Percentiles rank a stretch among this genome's conserved stretches.
These are phyloP conservation scores for Cochlearius cochlearius DNA, from an alignment of 2,113 vertebrate genomes.

Conservation along the genomic window DNA sequence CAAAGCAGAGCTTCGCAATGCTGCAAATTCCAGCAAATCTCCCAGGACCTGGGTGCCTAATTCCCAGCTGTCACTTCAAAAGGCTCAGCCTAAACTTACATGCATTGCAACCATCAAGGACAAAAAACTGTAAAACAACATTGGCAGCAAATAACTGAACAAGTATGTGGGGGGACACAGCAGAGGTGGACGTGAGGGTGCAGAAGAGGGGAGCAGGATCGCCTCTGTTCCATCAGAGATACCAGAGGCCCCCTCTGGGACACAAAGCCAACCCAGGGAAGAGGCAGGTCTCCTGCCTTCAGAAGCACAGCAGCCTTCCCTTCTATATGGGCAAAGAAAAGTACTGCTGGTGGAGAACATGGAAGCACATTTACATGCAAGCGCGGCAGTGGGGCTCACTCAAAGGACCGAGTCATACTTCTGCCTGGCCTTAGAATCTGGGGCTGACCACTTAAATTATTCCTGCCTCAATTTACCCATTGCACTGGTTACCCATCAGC, in stretches of 20 bases:
- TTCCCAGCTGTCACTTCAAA: neutral
- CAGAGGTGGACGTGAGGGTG: neutral
- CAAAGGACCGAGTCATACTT: neutral
- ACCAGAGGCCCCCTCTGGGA: neutral
- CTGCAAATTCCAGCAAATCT: neutral
- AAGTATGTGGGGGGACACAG: fast-evolving
- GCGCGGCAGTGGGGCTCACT: neutral
- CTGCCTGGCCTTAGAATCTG: too few species aligned
- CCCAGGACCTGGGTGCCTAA: neutral
- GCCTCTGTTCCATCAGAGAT: neutral
- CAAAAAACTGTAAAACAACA: neutral
- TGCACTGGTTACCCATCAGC: neutral
- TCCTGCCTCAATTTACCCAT: neutral
- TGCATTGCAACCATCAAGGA: neutral
- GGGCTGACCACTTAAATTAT: neutral
- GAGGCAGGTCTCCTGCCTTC: neutral
- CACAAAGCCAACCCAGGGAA: neutral
- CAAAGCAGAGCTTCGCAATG: neutral
- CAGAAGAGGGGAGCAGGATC: neutral
- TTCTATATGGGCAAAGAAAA: neutral
- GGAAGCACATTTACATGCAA: neutral
- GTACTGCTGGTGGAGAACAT: neutral
- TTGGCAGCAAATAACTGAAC: neutral
- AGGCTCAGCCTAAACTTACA: neutral
- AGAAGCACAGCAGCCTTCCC: neutral